Percentiles rank a stretch among this genome's conserved stretches.
Evolutionary conservation across 2,113 vertebrate species (phyloP).

Genomic region (Zapus hudsonius): DNA sequence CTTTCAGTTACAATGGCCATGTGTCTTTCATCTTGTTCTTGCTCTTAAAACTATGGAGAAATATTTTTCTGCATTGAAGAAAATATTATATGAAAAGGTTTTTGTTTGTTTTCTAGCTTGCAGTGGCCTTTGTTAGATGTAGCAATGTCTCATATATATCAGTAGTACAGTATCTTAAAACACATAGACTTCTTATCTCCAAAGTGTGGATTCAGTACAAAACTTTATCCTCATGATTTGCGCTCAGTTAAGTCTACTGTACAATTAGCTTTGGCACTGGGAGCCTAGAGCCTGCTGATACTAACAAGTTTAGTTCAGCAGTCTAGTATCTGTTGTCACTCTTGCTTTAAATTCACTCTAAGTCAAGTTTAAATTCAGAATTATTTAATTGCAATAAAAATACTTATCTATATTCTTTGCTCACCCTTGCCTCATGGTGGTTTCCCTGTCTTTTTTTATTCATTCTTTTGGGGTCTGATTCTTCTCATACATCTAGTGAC

Average conservation of each 20-base stretch:
- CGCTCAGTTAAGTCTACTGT: too few species aligned
- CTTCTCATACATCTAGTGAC: not conserved
- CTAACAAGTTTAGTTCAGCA: too few species aligned
- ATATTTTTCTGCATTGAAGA: not conserved
- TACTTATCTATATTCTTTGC: not conserved
- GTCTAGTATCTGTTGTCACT: too few species aligned
- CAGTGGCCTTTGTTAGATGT: not conserved
- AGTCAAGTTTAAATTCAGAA: too few species aligned
- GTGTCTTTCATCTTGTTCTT: too few species aligned
- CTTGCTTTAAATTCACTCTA: too few species aligned
- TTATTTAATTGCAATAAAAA: too few species aligned
- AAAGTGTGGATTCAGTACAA: not conserved
- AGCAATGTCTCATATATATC: not conserved
- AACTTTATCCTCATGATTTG: too few species aligned
- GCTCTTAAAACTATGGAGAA: fast-evolving
- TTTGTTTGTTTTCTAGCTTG: not conserved
- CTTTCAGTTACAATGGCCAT: too few species aligned
- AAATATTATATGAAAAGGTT: not conserved
- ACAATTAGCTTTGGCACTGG: too few species aligned
- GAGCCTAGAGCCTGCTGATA: too few species aligned
- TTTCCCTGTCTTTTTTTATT: not conserved
- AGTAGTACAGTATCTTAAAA: not conserved
- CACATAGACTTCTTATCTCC: not conserved
- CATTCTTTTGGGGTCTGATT: not conserved
- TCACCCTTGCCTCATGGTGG: not conserved